phyloP scores from a whole-genome alignment of 2,797 vertebrate species.

The Hapalemur alaotrensis region DNA sequence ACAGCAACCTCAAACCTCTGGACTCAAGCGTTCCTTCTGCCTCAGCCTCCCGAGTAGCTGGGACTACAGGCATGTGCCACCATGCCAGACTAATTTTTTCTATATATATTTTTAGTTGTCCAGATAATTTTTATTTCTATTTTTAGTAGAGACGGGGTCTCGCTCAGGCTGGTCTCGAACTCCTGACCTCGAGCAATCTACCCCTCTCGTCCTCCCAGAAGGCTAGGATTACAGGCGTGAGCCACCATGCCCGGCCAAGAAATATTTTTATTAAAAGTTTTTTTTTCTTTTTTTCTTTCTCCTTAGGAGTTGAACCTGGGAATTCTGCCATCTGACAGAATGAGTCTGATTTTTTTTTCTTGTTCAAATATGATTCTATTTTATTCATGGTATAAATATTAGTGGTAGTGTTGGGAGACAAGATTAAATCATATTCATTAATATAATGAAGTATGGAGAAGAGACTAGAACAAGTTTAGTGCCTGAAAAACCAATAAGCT shows the following conservation, averaged over 20 bases:
- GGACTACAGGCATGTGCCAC: too few species aligned
- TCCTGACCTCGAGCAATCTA: too few species aligned
- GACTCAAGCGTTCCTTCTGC: too few species aligned
- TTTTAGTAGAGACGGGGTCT: too few species aligned
- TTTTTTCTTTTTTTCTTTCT: neutral
- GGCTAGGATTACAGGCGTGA: too few species aligned
- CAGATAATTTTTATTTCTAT: too few species aligned
- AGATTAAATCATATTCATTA: constrained; percentile 11
- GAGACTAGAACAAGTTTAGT: neutral
- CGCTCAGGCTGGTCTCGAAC: too few species aligned
- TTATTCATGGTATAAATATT: constrained; percentile 12
- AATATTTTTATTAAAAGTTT: neutral
- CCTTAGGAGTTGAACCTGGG: neutral
- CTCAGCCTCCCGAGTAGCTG: too few species aligned
- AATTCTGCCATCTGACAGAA: neutral
- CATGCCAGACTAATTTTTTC: too few species aligned
- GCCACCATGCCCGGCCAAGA: neutral
- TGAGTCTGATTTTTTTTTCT: neutral
- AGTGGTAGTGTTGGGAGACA: neutral
- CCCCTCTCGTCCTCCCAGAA: too few species aligned
- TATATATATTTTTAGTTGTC: too few species aligned
- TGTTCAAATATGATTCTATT: neutral
- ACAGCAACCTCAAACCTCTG: too few species aligned
- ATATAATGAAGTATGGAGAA: neutral
- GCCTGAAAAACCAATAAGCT: constrained; percentile 34